Conservation (phyloP, 2,797 vertebrate genomes). For the Crenuchus spilurus region DNA sequence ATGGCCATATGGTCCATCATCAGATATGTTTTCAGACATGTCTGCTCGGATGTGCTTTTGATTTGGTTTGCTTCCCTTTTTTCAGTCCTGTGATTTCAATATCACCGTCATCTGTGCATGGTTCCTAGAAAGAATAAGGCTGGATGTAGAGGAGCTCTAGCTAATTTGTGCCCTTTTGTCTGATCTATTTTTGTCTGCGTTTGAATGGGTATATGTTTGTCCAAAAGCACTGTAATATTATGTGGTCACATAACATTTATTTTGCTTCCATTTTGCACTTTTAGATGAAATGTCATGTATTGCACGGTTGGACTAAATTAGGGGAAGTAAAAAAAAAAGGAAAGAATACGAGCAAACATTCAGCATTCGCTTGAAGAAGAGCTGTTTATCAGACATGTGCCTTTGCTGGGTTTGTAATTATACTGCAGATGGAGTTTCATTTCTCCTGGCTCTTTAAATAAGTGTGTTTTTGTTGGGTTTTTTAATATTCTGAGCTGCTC, state of each 20-base stretch:
- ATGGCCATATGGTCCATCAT: too few species aligned
- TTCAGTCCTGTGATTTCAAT: too few species aligned
- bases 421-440: neutral
- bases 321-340: slow-evolving; percentile 1
- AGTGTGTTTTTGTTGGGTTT: slow-evolving; percentile 20
- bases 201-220: neutral
- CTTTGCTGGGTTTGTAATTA: neutral
- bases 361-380: neutral
- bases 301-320: neutral
- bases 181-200: neutral
- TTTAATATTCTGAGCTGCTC: slow-evolving; percentile 8
- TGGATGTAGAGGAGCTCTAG: neutral
- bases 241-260: neutral
- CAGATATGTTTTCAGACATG: too few species aligned
- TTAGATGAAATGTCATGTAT: neutral
- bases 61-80: too few species aligned
- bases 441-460: slow-evolving; percentile 10
- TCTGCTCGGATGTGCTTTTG: too few species aligned
- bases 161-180: neutral
- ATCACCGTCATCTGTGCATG: too few species aligned
- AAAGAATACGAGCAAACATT: neutral
- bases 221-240: neutral
- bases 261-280: neutral
- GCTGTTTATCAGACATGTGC: neutral
- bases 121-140: neutral